These are phyloP conservation scores for Cyclina sinensis DNA, from an alignment of 1,140 invertebrate genomes.

Conservation along the genomic window DNA sequence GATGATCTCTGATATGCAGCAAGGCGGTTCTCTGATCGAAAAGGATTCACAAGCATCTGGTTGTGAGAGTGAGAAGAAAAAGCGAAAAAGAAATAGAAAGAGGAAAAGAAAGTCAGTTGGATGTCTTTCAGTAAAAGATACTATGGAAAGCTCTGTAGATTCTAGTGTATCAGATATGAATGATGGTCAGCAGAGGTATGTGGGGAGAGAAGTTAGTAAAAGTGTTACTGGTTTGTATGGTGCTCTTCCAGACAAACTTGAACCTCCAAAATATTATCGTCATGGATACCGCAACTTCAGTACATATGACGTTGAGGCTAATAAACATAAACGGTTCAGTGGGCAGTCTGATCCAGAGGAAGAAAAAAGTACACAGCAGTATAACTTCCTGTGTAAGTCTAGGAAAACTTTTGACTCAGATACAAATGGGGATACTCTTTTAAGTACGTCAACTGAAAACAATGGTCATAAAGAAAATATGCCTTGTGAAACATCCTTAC, in stretches of 20 bases:
- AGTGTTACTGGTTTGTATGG: constrained; percentile 14
- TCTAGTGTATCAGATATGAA: neutral
- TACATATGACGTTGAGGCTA: constrained; percentile 10
- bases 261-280: constrained; percentile 55
- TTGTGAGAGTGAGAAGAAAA: constrained; percentile 14
- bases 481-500: neutral
- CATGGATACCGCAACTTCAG: constrained; percentile 46
- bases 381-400: constrained; percentile 49
- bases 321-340: constrained; percentile 38
- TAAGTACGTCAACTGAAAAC: neutral
- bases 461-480: neutral
- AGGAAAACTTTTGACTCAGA: neutral
- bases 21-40: neutral
- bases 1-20: neutral
- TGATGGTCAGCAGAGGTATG: neutral
- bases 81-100: constrained; percentile 49
- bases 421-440: neutral
- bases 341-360: constrained; percentile 28
- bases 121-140: neutral
- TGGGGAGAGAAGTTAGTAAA: neutral
- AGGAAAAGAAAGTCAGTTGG: neutral
- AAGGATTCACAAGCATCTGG: neutral
- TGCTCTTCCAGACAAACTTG: constrained; percentile 47
- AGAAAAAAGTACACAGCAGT: constrained; percentile 39
- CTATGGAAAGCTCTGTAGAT: neutral